Base-by-base conservation (phyloP, 2,797 vertebrate genomes). In the Esox masquinongy region DNA sequence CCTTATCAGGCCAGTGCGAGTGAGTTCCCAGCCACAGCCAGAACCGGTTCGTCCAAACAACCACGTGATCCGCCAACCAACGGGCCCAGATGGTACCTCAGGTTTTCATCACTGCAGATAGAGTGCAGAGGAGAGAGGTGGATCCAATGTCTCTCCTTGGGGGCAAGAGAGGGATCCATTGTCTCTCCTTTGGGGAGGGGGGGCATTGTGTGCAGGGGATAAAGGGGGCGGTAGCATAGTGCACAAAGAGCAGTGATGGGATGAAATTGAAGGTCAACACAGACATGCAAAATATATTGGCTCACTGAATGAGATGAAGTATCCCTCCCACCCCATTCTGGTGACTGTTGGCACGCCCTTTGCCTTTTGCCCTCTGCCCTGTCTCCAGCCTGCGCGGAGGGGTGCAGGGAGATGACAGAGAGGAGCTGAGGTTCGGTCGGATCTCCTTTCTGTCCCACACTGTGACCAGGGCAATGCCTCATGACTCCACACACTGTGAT, bases 71-170 rank as follows among this genome's bases (percentile, higher is more conserved):
- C 93, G 97, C 87, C 97, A 99, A 84, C 97, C 97, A 1, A 92
- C 94, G 49, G 97, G 97, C 78, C 97, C 97, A 1, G 97, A 99
- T 73, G 97, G 97, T 80, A 97, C 97, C 36, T 93, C 95, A 85
- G 97, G 97, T 90, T 99, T 99, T 92, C 94, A 93, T 68, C 89
- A 93, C 78, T 90, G 90, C 90, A 93, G 92, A 92, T 90, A 91
- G 89, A 47, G n/a, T 64, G 82, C 82, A 79, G 72, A 75, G 80
- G 67, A 12, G 64, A 79, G 76, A 78, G 70, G 78, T 76, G 72
- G 84, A 81, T 77, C 47, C 0, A 19, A 78, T 69, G 70, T 84
- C 71, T 84, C 78, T 63, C 77, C 77, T 47, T 14, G 2, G 43
- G 43, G 43, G 43, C 43, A 47, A 47, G 43, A 47, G 43, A 14